A percentile compares a stretch with the other conserved stretches of the same genome.
Conservation (phyloP, 2,888 invertebrate genomes). For the Erebia palarica region DNA sequence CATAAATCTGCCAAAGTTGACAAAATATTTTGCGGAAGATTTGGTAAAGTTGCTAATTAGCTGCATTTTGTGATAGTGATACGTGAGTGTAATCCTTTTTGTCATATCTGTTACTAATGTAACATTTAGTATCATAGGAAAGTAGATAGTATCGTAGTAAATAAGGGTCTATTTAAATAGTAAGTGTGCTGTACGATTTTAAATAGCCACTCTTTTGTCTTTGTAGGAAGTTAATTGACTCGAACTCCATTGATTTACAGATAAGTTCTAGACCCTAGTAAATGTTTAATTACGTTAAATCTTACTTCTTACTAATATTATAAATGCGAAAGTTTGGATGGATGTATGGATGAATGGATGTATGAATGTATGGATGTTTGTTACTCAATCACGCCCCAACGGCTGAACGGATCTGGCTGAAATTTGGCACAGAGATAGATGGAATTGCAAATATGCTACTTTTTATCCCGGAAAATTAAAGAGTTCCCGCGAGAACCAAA, state of each 20-base stretch:
- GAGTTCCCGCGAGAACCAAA: no score
- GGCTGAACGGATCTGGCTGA: no score
- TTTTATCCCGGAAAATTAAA: no score
- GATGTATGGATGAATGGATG: no score
- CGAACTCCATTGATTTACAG: not conserved
- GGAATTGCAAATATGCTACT: no score
- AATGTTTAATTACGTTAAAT: no score
- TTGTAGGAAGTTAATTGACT: slow-evolving; percentile 18
- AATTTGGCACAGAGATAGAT: no score
- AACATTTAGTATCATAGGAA: not conserved
- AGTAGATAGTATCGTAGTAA: slow-evolving; percentile 13
- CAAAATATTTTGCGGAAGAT: not conserved
- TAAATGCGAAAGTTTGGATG: no score
- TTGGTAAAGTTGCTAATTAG: not conserved
- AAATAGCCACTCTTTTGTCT: slow-evolving; percentile 23
- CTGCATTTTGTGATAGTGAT: not conserved
- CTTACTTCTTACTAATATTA: no score
- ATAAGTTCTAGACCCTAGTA: not conserved
- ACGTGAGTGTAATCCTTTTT: not conserved
- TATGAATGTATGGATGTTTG: no score
- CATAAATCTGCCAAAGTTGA: no score
- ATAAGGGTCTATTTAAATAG: slow-evolving; percentile 27
- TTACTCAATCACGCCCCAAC: no score
- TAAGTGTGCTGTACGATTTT: slow-evolving; percentile 17
- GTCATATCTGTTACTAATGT: not conserved